These are phyloP conservation scores for Epinotia ramella DNA, from an alignment of 2,888 invertebrate species.

Conservation along the genomic window DNA sequence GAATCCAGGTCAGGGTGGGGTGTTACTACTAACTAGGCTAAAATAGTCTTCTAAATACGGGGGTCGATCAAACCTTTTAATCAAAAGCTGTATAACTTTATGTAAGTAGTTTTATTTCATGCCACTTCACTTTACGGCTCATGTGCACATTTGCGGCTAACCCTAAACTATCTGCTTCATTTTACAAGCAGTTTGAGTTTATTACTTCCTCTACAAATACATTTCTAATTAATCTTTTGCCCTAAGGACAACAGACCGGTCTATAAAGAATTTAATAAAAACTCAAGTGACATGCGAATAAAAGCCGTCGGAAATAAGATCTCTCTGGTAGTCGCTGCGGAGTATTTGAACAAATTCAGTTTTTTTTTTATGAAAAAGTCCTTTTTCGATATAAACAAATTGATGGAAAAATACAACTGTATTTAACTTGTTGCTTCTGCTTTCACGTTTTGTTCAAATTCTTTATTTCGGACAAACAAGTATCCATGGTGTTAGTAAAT, in stretches of 20 bases:
- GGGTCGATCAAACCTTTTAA: no score
- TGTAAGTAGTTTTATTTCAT: not conserved
- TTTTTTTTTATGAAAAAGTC: no score
- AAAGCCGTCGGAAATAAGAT: slow-evolving; percentile 9
- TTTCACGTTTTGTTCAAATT: not conserved
- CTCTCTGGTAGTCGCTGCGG: not conserved
- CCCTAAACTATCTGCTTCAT: slow-evolving; percentile 54
- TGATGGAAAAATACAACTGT: no score
- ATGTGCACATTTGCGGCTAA: slow-evolving; percentile 45
- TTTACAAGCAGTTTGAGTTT: slow-evolving; percentile 55
- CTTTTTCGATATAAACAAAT: no score
- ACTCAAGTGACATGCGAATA: slow-evolving; percentile 34
- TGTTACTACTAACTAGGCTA: no score
- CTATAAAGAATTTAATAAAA: slow-evolving; percentile 40
- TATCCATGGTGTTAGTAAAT: no score
- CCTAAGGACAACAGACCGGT: slow-evolving; percentile 50
- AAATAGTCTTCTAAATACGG: no score
- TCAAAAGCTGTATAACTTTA: no score
- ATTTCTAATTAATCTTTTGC: slow-evolving; percentile 58
- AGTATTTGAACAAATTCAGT: not conserved
- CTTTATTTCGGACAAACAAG: no score
- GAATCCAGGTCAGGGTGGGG: no score
- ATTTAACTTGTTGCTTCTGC: not conserved
- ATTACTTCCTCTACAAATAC: slow-evolving; percentile 57
- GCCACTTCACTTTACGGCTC: slow-evolving; percentile 50